These are phyloP conservation scores for Varanus salvator DNA, from an alignment of 2,113 vertebrate genomes.

Conservation along the genomic window DNA sequence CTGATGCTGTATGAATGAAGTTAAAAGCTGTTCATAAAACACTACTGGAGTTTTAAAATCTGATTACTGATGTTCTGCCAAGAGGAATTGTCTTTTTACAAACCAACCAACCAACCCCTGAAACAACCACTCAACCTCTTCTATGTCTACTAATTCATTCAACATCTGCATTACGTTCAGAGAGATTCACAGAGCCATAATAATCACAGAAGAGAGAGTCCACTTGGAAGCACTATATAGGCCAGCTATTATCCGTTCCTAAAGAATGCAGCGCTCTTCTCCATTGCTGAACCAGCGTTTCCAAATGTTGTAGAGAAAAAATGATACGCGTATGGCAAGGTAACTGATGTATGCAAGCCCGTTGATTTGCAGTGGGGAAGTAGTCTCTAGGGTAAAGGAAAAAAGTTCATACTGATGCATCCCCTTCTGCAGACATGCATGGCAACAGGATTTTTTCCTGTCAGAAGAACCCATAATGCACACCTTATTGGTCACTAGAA, in stretches of 20 bases:
- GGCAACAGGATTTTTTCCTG: neutral
- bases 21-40: neutral
- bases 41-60: neutral
- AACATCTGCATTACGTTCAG: neutral
- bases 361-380: neutral
- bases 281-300: neutral
- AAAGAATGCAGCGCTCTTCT: neutral
- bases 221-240: slow-evolving; percentile 1
- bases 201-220: neutral
- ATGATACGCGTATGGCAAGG: neutral
- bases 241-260: neutral
- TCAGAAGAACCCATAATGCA: neutral
- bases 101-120: neutral
- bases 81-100: neutral
- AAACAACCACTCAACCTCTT: neutral
- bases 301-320: neutral
- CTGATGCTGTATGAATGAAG: neutral
- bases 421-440: neutral
- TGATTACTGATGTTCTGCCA: neutral
- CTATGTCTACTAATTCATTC: neutral
- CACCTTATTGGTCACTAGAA: neutral
- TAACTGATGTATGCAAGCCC: neutral
- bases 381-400: neutral
- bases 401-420: neutral
- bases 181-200: neutral